Evolutionary conservation across 2,113 vertebrate species (phyloP), one percentile per base, ranked within the genome.

Genomic region (Peromyscus maniculatus): DNA sequence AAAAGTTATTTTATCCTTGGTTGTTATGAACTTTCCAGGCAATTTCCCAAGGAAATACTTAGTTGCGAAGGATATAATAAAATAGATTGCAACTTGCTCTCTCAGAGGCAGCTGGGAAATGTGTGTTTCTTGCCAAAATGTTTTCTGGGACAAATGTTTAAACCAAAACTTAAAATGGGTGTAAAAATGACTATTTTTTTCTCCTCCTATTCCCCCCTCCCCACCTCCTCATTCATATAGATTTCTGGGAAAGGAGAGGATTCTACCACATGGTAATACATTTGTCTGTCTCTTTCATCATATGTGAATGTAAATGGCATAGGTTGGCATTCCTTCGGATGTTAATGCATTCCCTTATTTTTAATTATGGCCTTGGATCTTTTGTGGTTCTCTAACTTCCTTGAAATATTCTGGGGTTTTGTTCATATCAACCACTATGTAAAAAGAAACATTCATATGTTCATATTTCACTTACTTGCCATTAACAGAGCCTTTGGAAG

Each of bases 21-120:
- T 95, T 98, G 92, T 97, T 96, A 96, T 72, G 93, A 96, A 87
- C 36, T 72, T 59, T 93, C 59, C 5, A 52, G 94, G 52, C 69
- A 92, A 96, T 98, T 98, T 98, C 90, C 95, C 77, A 75, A 95
- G 92, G 91, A 98, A 97, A 74, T 84, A 94, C 94, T 98, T 98
- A 95, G 97, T 82, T 92, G 69, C 87, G 75, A 94, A 93, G 80
- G 72, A 88, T 80, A 86, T 93, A 96, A 86, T 90, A 94, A 92
- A 98, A 95, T 57, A 95, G 33, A 92, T 96, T 93, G 94, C 46
- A 96, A 92, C 79, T 97, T 96, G 92, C 97, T 89, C 90, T 79
- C 78, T 91, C 26, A 89, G 74, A 91, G 93, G 89, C 66, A 96
- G 75, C 91, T 96, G 93, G 84, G 89, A 96, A 95, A 88, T 75